A percentile compares a stretch with the other conserved stretches of the same genome.
phyloP scores from a whole-genome alignment of 2,888 invertebrate genomes.

The Pollenia amentaria region DNA sequence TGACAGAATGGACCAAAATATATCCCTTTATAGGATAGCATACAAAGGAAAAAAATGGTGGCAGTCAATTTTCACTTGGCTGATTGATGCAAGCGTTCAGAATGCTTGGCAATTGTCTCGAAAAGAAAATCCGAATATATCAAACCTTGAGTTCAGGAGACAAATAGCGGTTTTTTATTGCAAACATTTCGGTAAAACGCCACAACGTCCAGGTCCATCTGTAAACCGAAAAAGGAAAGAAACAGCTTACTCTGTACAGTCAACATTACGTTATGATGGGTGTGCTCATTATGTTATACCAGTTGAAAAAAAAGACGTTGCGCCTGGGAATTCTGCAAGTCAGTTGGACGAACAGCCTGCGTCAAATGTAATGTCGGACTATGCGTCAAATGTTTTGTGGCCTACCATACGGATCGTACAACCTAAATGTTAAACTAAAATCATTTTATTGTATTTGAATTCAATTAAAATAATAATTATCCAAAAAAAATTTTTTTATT shows the following conservation, averaged over 20 bases:
- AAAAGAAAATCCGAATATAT: slow-evolving; percentile 27
- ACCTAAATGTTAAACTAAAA: not conserved
- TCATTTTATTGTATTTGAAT: not conserved
- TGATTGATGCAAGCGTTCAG: slow-evolving; percentile 26
- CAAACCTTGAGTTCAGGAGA: slow-evolving; percentile 48
- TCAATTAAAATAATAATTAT: slow-evolving; percentile 11
- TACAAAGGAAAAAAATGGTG: slow-evolving; percentile 35
- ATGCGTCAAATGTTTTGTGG: slow-evolving; percentile 4
- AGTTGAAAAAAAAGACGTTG: too few relatives aligned
- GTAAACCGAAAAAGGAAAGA: slow-evolving; percentile 14
- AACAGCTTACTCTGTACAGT: not conserved
- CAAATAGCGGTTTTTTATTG: slow-evolving; percentile 41
- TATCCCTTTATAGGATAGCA: slow-evolving; percentile 29
- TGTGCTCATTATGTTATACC: too few relatives aligned
- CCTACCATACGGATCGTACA: slow-evolving; percentile 7
- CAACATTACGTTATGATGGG: too few relatives aligned
- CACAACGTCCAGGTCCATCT: not conserved
- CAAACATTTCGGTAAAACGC: slow-evolving; percentile 21
- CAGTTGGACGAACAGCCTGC: too few relatives aligned
- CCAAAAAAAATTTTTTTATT: not conserved
- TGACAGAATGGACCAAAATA: slow-evolving; percentile 45
- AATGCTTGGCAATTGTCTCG: slow-evolving; percentile 18
- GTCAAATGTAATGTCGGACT: not conserved
- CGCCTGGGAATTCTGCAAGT: too few relatives aligned
- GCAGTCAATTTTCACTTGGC: slow-evolving; percentile 26